Conservation (phyloP, 2,888 invertebrate genomes). For the Leptarthrus brevirostris region DNA sequence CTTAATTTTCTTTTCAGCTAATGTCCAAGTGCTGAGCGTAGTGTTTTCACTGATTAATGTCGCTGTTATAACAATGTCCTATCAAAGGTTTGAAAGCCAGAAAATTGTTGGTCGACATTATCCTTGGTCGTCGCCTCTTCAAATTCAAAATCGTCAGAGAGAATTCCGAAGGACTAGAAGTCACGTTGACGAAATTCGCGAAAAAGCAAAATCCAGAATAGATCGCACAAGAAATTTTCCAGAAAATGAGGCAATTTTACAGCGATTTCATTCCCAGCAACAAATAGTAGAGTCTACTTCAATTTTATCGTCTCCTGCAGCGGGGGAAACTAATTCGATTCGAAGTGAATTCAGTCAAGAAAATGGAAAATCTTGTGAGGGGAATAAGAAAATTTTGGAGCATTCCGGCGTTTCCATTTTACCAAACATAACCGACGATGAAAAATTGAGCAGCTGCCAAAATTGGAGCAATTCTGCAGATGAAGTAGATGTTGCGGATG, state of each 20-base stretch:
- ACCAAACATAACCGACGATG: conserved; percentile 54
- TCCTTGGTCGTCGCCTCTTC: conserved; percentile 75
- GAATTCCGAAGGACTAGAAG: conserved; percentile 52
- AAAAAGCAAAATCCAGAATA: conserved; percentile 59
- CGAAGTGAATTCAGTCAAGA: conserved; percentile 4
- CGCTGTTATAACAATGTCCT: conserved; percentile 77
- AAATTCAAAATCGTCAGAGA: conserved; percentile 58
- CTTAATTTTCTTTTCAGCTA: conserved; percentile 70
- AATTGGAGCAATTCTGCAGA: background rate
- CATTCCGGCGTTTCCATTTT: conserved; percentile 6
- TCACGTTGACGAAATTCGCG: conserved; percentile 47
- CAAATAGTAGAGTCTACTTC: conserved; percentile 55
- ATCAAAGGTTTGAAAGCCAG: conserved; percentile 83
- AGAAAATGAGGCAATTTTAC: conserved; percentile 61
- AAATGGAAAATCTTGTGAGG: background rate
- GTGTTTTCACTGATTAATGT: conserved; percentile 76
- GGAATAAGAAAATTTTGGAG: conserved; percentile 8
- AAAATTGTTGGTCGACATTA: conserved; percentile 77
- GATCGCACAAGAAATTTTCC: conserved; percentile 61
- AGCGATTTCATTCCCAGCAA: conserved; percentile 57
- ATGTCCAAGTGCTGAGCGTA: conserved; percentile 75
- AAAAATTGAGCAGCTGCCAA: conserved; percentile 51
- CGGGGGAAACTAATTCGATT: conserved; percentile 2
- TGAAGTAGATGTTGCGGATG: background rate
- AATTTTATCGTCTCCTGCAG: background rate